Evolutionary conservation across 2,113 vertebrate species (phyloP).

Genomic region (Serinus canaria): DNA sequence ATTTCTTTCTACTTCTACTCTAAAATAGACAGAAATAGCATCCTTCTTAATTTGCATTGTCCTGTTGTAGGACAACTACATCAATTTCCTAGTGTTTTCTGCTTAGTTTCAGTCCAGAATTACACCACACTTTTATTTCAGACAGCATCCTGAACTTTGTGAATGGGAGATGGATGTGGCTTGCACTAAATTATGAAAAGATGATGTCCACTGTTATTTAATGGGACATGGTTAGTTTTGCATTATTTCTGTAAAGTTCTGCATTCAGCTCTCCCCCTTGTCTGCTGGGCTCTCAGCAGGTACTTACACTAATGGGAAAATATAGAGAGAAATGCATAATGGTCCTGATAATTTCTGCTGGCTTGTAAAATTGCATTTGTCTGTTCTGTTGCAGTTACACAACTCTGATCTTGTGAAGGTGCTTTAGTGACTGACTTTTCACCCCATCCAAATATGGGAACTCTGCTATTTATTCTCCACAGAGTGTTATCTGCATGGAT

Average conservation of each 20-base stretch:
- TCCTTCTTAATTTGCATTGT: neutral
- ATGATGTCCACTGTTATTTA: neutral
- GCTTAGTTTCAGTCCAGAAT: neutral
- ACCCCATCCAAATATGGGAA: neutral
- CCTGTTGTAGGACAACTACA: neutral
- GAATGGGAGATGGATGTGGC: neutral
- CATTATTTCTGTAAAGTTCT: neutral
- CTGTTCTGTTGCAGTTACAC: neutral
- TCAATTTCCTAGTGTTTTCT: neutral
- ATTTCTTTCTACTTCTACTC: neutral
- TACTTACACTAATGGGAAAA: neutral
- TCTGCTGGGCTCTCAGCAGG: neutral
- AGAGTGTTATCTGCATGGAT: neutral
- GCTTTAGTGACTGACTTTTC: neutral
- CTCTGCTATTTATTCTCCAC: neutral
- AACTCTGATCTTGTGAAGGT: neutral
- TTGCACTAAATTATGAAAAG: neutral
- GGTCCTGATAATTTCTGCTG: neutral
- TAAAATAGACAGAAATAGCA: neutral
- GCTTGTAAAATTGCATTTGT: rapidly evolving
- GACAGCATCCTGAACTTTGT: neutral
- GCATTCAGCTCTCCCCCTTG: rapidly evolving
- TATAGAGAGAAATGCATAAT: neutral
- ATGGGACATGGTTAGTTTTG: neutral
- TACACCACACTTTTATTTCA: neutral